Base-by-base conservation (phyloP, 2,888 invertebrate genomes). In the Torymus aiolomorphi region DNA sequence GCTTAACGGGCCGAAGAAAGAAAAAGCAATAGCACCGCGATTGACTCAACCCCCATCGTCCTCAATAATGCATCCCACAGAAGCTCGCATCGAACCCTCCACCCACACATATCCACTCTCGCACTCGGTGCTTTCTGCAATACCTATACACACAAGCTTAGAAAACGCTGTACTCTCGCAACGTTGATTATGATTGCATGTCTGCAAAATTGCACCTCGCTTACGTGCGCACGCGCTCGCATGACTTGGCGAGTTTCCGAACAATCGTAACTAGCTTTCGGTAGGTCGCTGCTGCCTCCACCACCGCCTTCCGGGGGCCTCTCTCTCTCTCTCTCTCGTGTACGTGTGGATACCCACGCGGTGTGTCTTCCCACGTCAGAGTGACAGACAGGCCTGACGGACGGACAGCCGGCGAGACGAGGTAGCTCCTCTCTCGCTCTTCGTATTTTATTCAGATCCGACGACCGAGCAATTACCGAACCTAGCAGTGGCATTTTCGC, bases 321-420 rank as follows among this genome's bases (percentile, higher is more conserved):
- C 85, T n/a, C 52, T 20, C 49, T 42, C 85, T 85, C 85, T n/a
- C 52, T 56, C n/a, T 56, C 51, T 16, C n/a, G 51, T 71, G 52
- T 66, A 69, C 85, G 88, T 16, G 59, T 42, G 57, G 42, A 42
- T 42, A 87, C 61, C 65, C 78, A 78, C 85, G 84, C 85, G 88
- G 87, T 88, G 89, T 89, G 86, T 88, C 90, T 90, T 90, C 90
- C 90, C 90, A 90, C 89, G 90, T 90, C 90, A 90, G 86, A 86
- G 87, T 90, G 90, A 90, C 88, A 88, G 90, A 90, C 90, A 88
- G 89, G 86, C 88, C 85, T 84, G 84, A 86, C 85, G 84, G 85
- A 85, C 86, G 85, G 87, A 86, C 87, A 87, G 86, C 42, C 42
- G 42, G 85, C 85, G 84, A 85, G 86, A 85, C 84, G 86, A 86